Percentiles rank a stretch among this genome's conserved stretches.
Evolutionary conservation across 2,888 invertebrate species (phyloP).

Genomic region (Lobophora halterata): DNA sequence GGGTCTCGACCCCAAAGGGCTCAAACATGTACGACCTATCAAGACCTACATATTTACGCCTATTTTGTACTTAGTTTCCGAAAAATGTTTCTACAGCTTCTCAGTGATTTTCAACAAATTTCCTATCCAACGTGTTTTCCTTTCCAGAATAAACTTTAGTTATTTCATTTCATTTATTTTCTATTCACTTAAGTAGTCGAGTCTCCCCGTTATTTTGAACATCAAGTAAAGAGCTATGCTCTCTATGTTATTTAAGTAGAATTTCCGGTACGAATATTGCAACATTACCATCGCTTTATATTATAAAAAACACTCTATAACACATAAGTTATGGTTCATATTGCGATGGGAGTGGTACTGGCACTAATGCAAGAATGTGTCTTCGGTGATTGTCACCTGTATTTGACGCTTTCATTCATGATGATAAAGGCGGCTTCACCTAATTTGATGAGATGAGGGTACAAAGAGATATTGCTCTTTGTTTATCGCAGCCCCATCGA

Average conservation of each 20-base stretch:
- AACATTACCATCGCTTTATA: neutral
- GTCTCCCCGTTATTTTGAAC: constrained; percentile 12
- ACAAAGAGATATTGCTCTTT: too few species aligned
- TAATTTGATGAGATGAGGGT: constrained; percentile 9
- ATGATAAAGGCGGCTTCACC: constrained; percentile 19
- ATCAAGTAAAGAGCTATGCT: constrained; percentile 11
- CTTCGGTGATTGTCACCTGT: constrained; percentile 21
- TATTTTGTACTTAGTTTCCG: too few species aligned
- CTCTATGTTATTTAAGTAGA: constrained; percentile 15
- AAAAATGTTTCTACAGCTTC: too few species aligned
- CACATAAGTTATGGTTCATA: constrained; percentile 1
- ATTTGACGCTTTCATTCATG: constrained; percentile 33
- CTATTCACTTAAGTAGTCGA: neutral
- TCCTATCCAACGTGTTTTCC: too few species aligned
- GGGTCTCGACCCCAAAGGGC: too few species aligned
- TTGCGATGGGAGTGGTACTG: constrained; percentile 12
- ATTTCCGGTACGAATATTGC: constrained; percentile 20
- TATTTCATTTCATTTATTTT: too few species aligned
- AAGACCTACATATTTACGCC: too few species aligned
- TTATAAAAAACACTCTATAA: constrained; percentile 3
- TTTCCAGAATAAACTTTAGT: too few species aligned
- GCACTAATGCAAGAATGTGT: constrained; percentile 26
- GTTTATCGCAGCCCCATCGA: too few species aligned
- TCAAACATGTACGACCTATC: too few species aligned
- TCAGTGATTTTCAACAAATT: too few species aligned